A percentile compares a stretch with the other conserved stretches of the same genome.
phyloP scores from a whole-genome alignment of 1,140 invertebrate species.

The Nasonia giraulti region DNA sequence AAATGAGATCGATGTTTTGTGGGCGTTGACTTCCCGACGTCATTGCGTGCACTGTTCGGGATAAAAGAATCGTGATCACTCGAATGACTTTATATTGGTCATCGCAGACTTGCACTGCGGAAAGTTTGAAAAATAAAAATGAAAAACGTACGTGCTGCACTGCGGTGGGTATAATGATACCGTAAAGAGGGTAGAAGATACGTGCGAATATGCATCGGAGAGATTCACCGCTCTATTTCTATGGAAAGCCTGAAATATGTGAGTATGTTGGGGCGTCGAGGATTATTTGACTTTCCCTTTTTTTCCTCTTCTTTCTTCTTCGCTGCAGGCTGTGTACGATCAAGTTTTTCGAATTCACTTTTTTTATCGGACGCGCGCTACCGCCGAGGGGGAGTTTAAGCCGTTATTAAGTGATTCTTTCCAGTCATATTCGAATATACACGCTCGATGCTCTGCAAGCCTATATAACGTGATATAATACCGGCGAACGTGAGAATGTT shows the following conservation, averaged over 20 bases:
- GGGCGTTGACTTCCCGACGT: background rate
- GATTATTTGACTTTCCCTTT: constrained; percentile 42
- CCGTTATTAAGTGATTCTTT: constrained; percentile 46
- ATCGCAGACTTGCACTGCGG: no score
- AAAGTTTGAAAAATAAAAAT: no score
- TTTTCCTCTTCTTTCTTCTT: constrained; percentile 7
- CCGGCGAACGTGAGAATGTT: constrained; percentile 17
- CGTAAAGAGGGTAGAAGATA: background rate
- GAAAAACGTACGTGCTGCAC: no score
- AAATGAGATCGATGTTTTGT: no score
- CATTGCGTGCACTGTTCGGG: background rate
- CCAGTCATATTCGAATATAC: constrained; percentile 5
- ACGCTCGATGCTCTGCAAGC: background rate
- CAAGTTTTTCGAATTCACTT: constrained; percentile 39
- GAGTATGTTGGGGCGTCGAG: constrained; percentile 18
- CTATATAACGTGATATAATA: background rate
- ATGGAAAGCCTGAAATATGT: constrained; percentile 49
- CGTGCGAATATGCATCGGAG: constrained; percentile 45
- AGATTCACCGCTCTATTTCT: constrained; percentile 35
- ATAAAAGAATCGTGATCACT: no score
- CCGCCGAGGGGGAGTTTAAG: constrained; percentile 1
- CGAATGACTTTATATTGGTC: no score
- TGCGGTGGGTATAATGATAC: no score
- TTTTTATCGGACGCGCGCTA: background rate
- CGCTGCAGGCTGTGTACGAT: background rate